Percentiles rank a stretch among this genome's conserved stretches.
phyloP scores from a whole-genome alignment of 1,140 invertebrate genomes.

The Lucilia sericata region DNA sequence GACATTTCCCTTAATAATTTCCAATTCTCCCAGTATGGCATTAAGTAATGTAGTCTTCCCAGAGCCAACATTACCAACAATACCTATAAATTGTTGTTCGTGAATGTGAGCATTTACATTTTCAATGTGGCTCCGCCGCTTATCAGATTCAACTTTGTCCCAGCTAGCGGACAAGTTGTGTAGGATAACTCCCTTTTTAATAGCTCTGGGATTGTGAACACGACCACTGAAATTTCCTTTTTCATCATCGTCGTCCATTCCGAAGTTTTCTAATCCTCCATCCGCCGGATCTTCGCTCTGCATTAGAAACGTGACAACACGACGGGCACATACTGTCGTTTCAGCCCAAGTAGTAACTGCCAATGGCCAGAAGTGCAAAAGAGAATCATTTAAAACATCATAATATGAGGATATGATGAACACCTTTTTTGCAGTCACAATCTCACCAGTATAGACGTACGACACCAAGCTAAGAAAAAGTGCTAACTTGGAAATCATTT shows the following conservation, averaged over 20 bases:
- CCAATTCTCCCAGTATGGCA: conserved; percentile 79
- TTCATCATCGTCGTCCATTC: conserved; percentile 53
- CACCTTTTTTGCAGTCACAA: conserved; percentile 74
- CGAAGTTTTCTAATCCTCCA: conserved; percentile 58
- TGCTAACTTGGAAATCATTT: conserved; percentile 73
- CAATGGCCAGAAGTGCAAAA: conserved; percentile 78
- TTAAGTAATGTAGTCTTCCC: conserved; percentile 83
- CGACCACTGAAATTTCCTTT: conserved; percentile 59
- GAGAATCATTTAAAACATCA: conserved; percentile 69
- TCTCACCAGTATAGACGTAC: conserved; percentile 73
- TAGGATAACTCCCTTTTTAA: conserved; percentile 66
- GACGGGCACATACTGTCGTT: conserved; percentile 74
- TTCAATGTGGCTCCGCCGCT: conserved; percentile 68
- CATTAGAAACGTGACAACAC: conserved; percentile 74
- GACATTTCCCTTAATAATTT: conserved; percentile 73
- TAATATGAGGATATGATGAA: conserved; percentile 70
- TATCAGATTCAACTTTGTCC: conserved; percentile 59
- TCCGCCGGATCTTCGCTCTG: conserved; percentile 61
- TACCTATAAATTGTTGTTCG: conserved; percentile 73
- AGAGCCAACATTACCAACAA: conserved; percentile 84
- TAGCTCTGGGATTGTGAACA: conserved; percentile 69
- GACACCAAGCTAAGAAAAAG: conserved; percentile 75
- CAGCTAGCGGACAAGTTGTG: conserved; percentile 68
- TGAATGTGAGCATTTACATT: conserved; percentile 68
- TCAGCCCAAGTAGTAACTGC: conserved; percentile 74